Conservation (phyloP, 2,888 invertebrate species). For the Molanna angustata region DNA sequence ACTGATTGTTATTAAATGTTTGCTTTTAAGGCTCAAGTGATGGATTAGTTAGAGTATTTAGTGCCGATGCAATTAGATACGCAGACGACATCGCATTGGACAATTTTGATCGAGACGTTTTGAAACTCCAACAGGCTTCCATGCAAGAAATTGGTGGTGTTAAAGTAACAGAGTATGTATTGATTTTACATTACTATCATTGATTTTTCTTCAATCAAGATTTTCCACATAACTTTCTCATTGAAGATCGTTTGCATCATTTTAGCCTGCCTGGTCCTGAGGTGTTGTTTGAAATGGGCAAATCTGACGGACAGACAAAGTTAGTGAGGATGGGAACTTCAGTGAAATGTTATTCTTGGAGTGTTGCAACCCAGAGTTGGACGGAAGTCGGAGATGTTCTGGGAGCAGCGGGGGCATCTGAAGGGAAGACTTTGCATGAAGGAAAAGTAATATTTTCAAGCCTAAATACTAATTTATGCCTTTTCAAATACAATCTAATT, state of each 20-base stretch:
- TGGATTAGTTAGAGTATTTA: slow-evolving; percentile 83
- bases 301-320: slow-evolving; percentile 78
- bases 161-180: slow-evolving; percentile 75
- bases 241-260: neutral
- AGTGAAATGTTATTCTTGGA: slow-evolving; percentile 81
- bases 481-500: neutral
- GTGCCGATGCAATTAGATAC: slow-evolving; percentile 64
- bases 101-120: slow-evolving; percentile 71
- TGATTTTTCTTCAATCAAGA: neutral
- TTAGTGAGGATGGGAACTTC: slow-evolving; percentile 69
- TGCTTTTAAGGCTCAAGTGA: slow-evolving; percentile 66
- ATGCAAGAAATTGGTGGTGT: slow-evolving; percentile 79
- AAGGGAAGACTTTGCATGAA: slow-evolving; percentile 77
- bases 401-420: slow-evolving; percentile 68
- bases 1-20: neutral
- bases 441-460: slow-evolving; percentile 61
- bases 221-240: neutral
- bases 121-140: slow-evolving; percentile 58
- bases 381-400: slow-evolving; percentile 86
- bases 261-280: slow-evolving; percentile 78
- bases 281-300: slow-evolving; percentile 72
- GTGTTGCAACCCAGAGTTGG: slow-evolving; percentile 66
- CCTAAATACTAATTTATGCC: neutral
- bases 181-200: neutral
- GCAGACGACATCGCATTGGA: slow-evolving; percentile 63